These are phyloP conservation scores for Gastrophysa polygoni DNA, from an alignment of 2,888 invertebrate species.

Conservation along the genomic window DNA sequence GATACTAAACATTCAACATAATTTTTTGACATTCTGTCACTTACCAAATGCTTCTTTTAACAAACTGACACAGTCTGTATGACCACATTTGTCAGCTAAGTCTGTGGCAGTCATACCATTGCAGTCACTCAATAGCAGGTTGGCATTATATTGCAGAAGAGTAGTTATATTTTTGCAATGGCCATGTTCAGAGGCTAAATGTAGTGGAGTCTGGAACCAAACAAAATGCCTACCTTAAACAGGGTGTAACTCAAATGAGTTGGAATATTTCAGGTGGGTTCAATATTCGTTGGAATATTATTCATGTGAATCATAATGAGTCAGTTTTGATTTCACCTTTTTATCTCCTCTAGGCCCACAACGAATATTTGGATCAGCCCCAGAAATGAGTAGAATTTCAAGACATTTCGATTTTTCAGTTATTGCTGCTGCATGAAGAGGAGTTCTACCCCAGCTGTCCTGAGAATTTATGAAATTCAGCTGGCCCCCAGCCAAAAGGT, in stretches of 20 bases:
- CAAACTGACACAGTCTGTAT: constrained; percentile 67
- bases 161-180: constrained; percentile 71
- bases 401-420: constrained; percentile 79
- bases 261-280: too few relatives aligned
- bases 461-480: constrained; percentile 69
- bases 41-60: constrained; percentile 71
- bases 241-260: too few relatives aligned
- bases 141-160: constrained; percentile 72
- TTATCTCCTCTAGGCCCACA: constrained; percentile 73
- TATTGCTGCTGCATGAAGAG: constrained; percentile 83
- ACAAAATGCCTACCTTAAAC: not conserved
- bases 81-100: constrained; percentile 72
- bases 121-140: constrained; percentile 66
- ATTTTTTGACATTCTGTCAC: not conserved
- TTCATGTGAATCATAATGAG: too few relatives aligned
- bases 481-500: constrained; percentile 74
- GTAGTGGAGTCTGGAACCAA: constrained; percentile 73
- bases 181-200: constrained; percentile 81
- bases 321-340: too few relatives aligned
- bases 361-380: constrained; percentile 72
- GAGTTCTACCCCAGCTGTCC: constrained; percentile 77
- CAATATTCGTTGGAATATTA: too few relatives aligned
- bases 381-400: constrained; percentile 71
- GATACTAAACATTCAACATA: too few relatives aligned
- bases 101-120: constrained; percentile 75